These are phyloP conservation scores for Microcaecilia unicolor DNA, from an alignment of 2,797 vertebrate genomes.

Conservation along the genomic window DNA sequence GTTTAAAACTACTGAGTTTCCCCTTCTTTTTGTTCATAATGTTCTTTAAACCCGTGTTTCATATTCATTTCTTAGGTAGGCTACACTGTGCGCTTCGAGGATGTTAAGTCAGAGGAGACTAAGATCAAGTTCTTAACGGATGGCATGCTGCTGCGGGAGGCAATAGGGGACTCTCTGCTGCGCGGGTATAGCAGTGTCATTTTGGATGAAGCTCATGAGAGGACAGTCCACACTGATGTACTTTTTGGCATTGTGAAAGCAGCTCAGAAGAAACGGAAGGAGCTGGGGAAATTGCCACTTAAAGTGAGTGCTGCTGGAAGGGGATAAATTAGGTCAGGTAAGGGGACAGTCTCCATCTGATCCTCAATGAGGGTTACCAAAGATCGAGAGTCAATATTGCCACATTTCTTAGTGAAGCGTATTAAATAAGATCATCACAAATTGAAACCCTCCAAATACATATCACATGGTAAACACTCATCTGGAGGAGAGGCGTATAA, in stretches of 20 bases:
- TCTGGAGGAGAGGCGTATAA: too few relatives aligned
- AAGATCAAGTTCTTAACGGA: constrained; percentile 90
- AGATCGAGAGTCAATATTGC: too few relatives aligned
- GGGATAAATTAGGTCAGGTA: too few relatives aligned
- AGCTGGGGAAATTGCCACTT: constrained; percentile 69
- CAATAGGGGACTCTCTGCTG: constrained; percentile 79
- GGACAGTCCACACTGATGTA: constrained; percentile 88
- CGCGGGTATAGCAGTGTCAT: constrained; percentile 79
- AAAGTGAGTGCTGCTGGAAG: constrained; percentile 58
- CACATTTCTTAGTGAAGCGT: too few relatives aligned
- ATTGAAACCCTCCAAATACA: too few relatives aligned
- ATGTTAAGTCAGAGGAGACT: constrained; percentile 78
- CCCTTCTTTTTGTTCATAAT: too few relatives aligned
- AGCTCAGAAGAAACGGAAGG: constrained; percentile 73
- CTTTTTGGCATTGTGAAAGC: constrained; percentile 89
- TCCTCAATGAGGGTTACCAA: too few relatives aligned
- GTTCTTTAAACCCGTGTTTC: neutral
- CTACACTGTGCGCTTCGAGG: constrained; percentile 91
- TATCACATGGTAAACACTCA: too few relatives aligned
- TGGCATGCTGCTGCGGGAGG: constrained; percentile 90
- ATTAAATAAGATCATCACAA: too few relatives aligned
- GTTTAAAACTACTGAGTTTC: too few relatives aligned
- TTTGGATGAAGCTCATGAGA: constrained; percentile 91
- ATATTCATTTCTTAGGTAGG: constrained; percentile 65
- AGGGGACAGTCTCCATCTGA: too few relatives aligned